Base-by-base conservation (phyloP, 2,888 invertebrate species). In the Sinelater perroti region DNA sequence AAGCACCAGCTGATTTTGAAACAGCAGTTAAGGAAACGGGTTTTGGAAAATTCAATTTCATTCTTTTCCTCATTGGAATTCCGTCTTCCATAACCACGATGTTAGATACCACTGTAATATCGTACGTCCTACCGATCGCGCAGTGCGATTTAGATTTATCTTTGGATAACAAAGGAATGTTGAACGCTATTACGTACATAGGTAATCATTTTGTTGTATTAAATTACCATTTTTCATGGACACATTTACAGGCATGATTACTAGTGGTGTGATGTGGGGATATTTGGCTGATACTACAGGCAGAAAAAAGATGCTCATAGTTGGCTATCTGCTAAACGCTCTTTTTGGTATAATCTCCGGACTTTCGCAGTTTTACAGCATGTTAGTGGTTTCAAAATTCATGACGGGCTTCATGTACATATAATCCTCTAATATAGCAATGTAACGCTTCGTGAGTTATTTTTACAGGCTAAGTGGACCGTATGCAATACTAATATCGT, bases 261-360 rank as follows among this genome's bases (percentile, higher is more conserved):
- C 84, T 0, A 89, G 90, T 28, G 88, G 88, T 0, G 82, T 89
- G 72, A 62, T 89, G 2, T 92, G 92, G 92, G 91, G 91, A 0
- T 90, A 87, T 70, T 74, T 91, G 3, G 87, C 90, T 0, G 91
- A 91, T 71, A 87, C 87, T 0, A 80, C 88, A 56, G 91, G 90
- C 6, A 81, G 89, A 56, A 84, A 83, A 63, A 84, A 83, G 69
- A 82, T 91, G 47, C 79, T 92, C 65, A 78, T 88, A 18, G 81
- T 83, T 70, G 90, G 90, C 0, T 87, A 87, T 70, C 72, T 89
- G 38, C 70, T 83, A 6, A 84, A 90, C 36, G 85, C 83, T 0
- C 63, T 88, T 26, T 84, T 88, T 63, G 88, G 88, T 36, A 66
- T 89, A 16, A 72, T 85, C 3, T 84, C 86, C 10, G 84, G 86